Evolutionary conservation across 2,888 invertebrate genomes (phyloP).

Genomic region (Imbricaverruca yamaguchii): DNA sequence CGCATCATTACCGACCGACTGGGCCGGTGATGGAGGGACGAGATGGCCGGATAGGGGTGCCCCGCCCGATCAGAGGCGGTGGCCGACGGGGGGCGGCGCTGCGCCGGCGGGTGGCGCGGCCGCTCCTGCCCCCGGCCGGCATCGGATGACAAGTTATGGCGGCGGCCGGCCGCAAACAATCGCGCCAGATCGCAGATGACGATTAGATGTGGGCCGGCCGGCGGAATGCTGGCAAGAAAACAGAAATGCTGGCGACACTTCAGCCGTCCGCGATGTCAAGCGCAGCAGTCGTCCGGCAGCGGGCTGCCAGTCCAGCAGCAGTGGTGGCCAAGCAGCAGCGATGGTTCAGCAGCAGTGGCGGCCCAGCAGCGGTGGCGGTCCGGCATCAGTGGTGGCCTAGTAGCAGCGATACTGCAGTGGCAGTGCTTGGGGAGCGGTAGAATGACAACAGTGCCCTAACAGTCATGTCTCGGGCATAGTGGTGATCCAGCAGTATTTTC

Average conservation of each 20-base stretch:
- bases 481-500: too few relatives aligned
- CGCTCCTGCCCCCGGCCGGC: not conserved
- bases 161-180: slow-evolving; percentile 8
- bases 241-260: not conserved
- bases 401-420: too few relatives aligned
- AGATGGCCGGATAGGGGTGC: not conserved
- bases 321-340: too few relatives aligned
- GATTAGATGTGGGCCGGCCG: not conserved
- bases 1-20: not conserved
- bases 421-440: too few relatives aligned
- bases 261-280: not conserved
- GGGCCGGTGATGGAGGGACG: not conserved
- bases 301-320: too few relatives aligned
- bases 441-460: too few relatives aligned
- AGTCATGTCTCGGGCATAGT: too few relatives aligned
- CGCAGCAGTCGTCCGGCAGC: too few relatives aligned
- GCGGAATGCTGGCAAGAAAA: slow-evolving; percentile 10
- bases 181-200: not conserved
- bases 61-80: slow-evolving; percentile 10
- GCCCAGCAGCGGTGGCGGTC: too few relatives aligned
- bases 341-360: too few relatives aligned
- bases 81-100: slow-evolving; percentile 8
- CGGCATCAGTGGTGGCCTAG: too few relatives aligned
- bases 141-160: not conserved
- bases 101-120: not conserved